Base-by-base conservation (phyloP, 2,888 invertebrate genomes). In the Pterostichus niger region DNA sequence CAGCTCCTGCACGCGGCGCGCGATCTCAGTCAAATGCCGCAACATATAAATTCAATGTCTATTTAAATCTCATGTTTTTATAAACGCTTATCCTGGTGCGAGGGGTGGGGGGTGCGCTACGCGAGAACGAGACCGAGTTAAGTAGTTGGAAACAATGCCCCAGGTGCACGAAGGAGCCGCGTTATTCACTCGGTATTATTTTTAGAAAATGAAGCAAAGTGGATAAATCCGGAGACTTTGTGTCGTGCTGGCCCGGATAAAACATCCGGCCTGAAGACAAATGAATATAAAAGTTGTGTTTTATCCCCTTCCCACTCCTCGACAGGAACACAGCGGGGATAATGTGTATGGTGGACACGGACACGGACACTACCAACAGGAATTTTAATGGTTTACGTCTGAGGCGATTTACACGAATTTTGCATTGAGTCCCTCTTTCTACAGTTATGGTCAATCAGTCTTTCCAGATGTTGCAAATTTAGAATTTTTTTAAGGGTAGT, bases 151-250 rank as follows among this genome's bases (percentile, higher is more conserved):
- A 71, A 71, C 68, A 71, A 71, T 44, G 68, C 40, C 68, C 40
- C 68, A 85, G 89, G 89, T 89, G 89, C 86, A 85, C 85, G 84
- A 83, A 86, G 86, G 86, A 86, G 86, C 86, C 86, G 86, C 86
- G 87, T 87, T 87, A 88, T 88, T 88, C 87, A 86, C 85, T 86
- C 87, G 87, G 88, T 87, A 88, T 89, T 88, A 89, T 89, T 88
- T 89, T 88, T 87, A 88, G 87, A 88, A 88, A 88, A 88, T 88
- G 87, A 88, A 88, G 86, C 87, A 87, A 88, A 88, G 88, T 88
- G 87, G 88, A 88, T 89, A 89, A 89, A 88, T 88, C 88, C 88
- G 84, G 64, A 71, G 81, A 73, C 81, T 73, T 81, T 81, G 81
- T 73, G 71, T 68, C 73, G 73, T 44, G 71, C 54, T 54, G 17